Base-by-base conservation (phyloP, 1,140 invertebrate genomes). In the Saccostrea glomerata region DNA sequence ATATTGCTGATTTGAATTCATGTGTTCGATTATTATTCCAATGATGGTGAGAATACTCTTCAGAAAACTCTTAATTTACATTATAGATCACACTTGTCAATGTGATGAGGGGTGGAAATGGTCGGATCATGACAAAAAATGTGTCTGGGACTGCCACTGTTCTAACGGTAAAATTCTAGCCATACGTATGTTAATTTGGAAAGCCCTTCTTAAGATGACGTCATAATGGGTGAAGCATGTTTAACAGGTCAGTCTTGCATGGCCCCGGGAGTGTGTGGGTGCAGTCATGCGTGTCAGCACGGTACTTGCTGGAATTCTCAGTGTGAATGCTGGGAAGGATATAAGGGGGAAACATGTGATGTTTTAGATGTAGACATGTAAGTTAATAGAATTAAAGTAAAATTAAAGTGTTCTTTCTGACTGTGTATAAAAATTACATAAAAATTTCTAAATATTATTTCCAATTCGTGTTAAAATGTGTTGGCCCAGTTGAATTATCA, bases 271-370 rank as follows among this genome's bases (percentile, higher is more conserved):
- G 58, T 91, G 0, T 91, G 91, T 85, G 88, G 73, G 0, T 91
- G 91, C 86, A 30, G 23, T 11, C 84, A 84, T 2, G 55, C 20
- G 11, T 91, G 91, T 87, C 60, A 87, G 23, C 87, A 88, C 56
- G 91, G 91, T 30, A 89, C 89, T 11, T 91, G 91, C 63, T 91
- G 90, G 89, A 89, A 91, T 83, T 87, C 89, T 40, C 91, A 91
- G 17, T 91, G 91, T 85, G 91, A 91, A 84, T 91, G 91, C 56
- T 91, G 84, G 87, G 88, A 89, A 54, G 91, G 91, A 0, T 91
- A 91, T 40, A 89, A 54, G 40, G 91, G 91, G 17, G 30, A 66
- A 15, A 88, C 86, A 15, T 91, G 91, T 82, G 66, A 87, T 20
- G 2, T 54, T 11, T 88, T 84, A 17, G 77, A 90, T 60, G 85